Base-by-base conservation (phyloP, 1,140 invertebrate genomes). In the Phthorimaea operculella region DNA sequence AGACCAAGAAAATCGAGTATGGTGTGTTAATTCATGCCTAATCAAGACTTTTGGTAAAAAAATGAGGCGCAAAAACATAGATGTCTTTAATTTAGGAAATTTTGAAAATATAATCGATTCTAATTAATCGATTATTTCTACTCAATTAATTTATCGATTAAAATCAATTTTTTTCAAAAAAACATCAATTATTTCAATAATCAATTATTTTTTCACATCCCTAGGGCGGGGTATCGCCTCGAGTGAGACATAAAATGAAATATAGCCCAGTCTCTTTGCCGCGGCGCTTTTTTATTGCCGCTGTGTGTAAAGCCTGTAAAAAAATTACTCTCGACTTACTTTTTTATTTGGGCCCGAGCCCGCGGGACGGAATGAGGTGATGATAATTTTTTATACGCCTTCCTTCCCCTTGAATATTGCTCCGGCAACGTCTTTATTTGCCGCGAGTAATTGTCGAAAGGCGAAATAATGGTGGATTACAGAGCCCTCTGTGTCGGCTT, bases 301-400 rank as follows among this genome's bases (percentile, higher is more conserved):
- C 67, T 68, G 68, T 75, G 73, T 75, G 72, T 74, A 77, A 70
- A 64, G 68, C 63, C 72, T 71, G 72, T 77, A 72, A 74, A 79
- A 77, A 79, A 79, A 79, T 79, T 79, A 75, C 76, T 75, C 62
- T 59, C 67, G 67, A 76, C 72, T 76, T 62, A 75, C 63, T 76
- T 74, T 78, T 77, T 74, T 76, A 71, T 70, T 75, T 66, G 61
- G 53, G 57, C 57, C 51, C 55, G 28, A 57, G 39, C 51, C 55
- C 21, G 51, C 44, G 52, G 45, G 51, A 54, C 56, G 54, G 58
- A 52, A 60, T 56, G 64, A 66, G 63, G 74, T 63, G 70, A 75
- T 70, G 74, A 79, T 76, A 72, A 74, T 77, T 75, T 76, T 78
- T 79, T 76, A 74, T 62, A 53, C 56, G 57, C 55, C 62, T 60